Evolutionary conservation across 2,113 vertebrate species (phyloP), one percentile per base, ranked within the genome.

Genomic region (Nesoenas mayeri): DNA sequence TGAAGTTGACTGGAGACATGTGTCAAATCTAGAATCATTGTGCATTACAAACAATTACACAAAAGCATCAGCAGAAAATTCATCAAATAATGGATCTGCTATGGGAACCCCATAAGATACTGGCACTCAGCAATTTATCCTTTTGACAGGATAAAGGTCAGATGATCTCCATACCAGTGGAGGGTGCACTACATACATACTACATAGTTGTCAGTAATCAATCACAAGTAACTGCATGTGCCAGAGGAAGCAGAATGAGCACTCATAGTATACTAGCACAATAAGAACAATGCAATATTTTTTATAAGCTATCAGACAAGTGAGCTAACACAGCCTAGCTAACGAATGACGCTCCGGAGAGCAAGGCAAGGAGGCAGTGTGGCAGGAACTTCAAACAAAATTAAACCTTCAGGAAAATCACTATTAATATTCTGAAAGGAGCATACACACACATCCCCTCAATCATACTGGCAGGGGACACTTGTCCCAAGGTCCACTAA

Each of bases 311-410:
- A 69, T 57, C 74, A 57, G 77, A 71, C 36, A 79, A 20, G n/a
- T 19, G 44, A 73, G 71, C 87, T 78, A 60, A 77, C 61, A 31
- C n/a, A 73, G 88, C 67, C 62, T 12, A 36, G 50, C 62, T 75
- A 66, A 66, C 13, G 69, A 92, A 70, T 7, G 56, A 77, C 79
- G 50, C 29, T 10, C 62, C 18, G 47, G 62, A 47, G 56, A 89
- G 18, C 47, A 60, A 88, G 79, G 66, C 74, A 18, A 40, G 36
- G n/a, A 85, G 11, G n/a, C 81, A 85, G 70, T 2, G 2, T 32
- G 51, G 60, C 71, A 90, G 67, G n/a, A 50, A 91, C 82, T 93
- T 62, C 66, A 77, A 58, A 90, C 22, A 70, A 70, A 83, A 79
- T 48, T 11, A 91, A 85, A 51, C 72, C 67, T 56, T 86, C 57